Evolutionary conservation across 2,113 vertebrate species (phyloP).

Genomic region (Apeltes quadracus): DNA sequence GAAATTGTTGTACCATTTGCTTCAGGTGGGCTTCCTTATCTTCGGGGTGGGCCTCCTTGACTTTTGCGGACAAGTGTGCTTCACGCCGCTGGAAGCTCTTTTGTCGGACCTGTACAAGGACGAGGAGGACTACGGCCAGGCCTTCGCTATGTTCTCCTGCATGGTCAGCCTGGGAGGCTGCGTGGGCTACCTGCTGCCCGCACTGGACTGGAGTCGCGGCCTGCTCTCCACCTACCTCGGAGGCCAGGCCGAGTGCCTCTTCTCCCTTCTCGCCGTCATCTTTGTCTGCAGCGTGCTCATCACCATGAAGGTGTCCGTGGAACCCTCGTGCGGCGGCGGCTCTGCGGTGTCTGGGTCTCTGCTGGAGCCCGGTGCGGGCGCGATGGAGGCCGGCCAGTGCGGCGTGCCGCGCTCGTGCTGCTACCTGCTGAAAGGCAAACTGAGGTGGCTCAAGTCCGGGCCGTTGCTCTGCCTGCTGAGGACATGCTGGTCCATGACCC

Average conservation of each 20-base stretch:
- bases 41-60: constrained; percentile 83
- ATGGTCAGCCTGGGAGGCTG: constrained; percentile 85
- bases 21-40: constrained; percentile 81
- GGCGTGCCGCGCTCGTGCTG: constrained; percentile 70
- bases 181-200: constrained; percentile 81
- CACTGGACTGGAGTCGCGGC: constrained; percentile 80
- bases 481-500: constrained; percentile 81
- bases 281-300: constrained; percentile 79
- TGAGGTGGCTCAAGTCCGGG: constrained; percentile 66
- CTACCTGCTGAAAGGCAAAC: constrained; percentile 71
- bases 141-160: constrained; percentile 84
- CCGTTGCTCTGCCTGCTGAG: constrained; percentile 79
- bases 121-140: constrained; percentile 79
- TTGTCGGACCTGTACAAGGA: constrained; percentile 81
- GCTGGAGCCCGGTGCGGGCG: constrained; percentile 36
- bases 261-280: constrained; percentile 81
- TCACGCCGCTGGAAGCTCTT: constrained; percentile 82
- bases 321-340: constrained; percentile 33
- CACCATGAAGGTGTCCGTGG: constrained; percentile 82
- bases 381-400: constrained; percentile 45
- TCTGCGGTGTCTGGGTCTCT: constrained; percentile 18
- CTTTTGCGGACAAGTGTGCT: constrained; percentile 85
- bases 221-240: constrained; percentile 78
- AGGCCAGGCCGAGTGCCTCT: constrained; percentile 82
- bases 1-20: background rate